phyloP scores from a whole-genome alignment of 2,797 vertebrate species.

The Spondyliosoma cantharus region DNA sequence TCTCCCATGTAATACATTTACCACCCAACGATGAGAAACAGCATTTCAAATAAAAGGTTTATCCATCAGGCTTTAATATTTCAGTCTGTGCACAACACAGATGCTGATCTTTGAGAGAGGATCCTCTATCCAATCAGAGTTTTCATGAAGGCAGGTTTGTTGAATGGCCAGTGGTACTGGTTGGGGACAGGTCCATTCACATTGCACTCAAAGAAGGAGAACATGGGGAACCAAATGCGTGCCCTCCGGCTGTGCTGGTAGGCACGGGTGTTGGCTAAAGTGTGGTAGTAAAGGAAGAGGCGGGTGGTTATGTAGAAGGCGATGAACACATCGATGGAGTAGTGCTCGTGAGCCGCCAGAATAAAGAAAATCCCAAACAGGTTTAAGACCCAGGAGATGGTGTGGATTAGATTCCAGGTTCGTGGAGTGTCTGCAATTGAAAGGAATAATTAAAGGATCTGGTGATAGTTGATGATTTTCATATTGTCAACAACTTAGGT shows the following conservation, averaged over 20 bases:
- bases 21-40: slow-evolving; percentile 28
- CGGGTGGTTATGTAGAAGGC: slow-evolving; percentile 99
- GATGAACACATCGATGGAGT: slow-evolving; percentile 98
- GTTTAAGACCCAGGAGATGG: slow-evolving; percentile 97
- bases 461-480: background rate
- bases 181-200: slow-evolving; percentile 97
- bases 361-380: slow-evolving; percentile 99
- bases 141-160: slow-evolving; percentile 90
- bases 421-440: slow-evolving; percentile 91
- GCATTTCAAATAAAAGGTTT: slow-evolving; percentile 22
- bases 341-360: slow-evolving; percentile 97
- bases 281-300: slow-evolving; percentile 98
- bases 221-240: slow-evolving; percentile 98
- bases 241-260: slow-evolving; percentile 95
- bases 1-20: slow-evolving; percentile 9
- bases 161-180: slow-evolving; percentile 97
- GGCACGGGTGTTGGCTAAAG: slow-evolving; percentile 93
- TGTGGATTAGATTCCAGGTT: slow-evolving; percentile 97
- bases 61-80: slow-evolving; percentile 19
- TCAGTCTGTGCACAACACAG: slow-evolving; percentile 15
- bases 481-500: background rate
- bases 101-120: background rate
- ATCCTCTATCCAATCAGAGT: slow-evolving; percentile 87
- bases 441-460: background rate
- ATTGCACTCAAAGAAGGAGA: slow-evolving; percentile 98